These are phyloP conservation scores for Clitarchus hookeri DNA, from an alignment of 2,888 invertebrate species.

Conservation along the genomic window DNA sequence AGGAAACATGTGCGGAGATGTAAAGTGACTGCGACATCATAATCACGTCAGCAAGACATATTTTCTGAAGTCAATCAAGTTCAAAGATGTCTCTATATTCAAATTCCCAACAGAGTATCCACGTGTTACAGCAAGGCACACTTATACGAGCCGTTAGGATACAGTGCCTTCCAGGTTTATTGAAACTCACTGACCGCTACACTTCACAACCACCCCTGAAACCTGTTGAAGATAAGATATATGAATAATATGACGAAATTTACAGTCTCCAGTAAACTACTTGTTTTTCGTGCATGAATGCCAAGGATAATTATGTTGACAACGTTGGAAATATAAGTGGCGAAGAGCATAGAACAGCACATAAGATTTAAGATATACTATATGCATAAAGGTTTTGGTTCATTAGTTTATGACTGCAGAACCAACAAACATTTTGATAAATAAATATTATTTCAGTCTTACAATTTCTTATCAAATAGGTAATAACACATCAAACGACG, in stretches of 20 bases:
- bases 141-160: neutral
- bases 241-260: neutral
- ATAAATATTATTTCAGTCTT: too few relatives aligned
- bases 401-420: too few relatives aligned
- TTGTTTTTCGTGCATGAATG: neutral
- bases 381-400: too few relatives aligned
- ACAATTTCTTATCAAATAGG: too few relatives aligned
- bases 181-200: neutral
- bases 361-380: too few relatives aligned
- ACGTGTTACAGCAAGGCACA: neutral
- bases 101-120: conserved; percentile 4
- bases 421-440: too few relatives aligned
- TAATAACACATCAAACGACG: too few relatives aligned
- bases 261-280: neutral
- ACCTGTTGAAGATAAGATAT: neutral
- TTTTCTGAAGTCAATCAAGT: neutral
- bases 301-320: neutral
- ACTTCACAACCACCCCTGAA: neutral
- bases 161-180: neutral
- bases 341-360: neutral
- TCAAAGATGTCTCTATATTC: conserved; percentile 12
- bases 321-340: neutral
- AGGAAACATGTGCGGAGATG: conserved; percentile 32
- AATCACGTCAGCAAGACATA: conserved; percentile 24
- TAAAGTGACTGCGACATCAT: conserved; percentile 29